Percentiles rank a stretch among this genome's conserved stretches.
Evolutionary conservation across 2,888 invertebrate genomes (phyloP).

Genomic region (Melanostoma mellinum): DNA sequence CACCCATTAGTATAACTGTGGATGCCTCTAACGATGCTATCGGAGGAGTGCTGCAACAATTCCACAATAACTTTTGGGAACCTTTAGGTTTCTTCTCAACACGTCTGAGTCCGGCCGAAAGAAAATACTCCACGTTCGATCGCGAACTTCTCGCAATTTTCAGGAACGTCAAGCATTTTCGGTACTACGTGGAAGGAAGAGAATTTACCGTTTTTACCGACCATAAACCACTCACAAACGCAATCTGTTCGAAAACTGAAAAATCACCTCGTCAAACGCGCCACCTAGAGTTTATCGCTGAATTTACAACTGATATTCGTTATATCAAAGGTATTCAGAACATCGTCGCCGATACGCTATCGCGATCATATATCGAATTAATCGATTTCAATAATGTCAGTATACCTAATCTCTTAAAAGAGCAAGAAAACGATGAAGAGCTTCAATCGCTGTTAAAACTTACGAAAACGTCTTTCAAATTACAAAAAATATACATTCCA

Average conservation of each 20-base stretch:
- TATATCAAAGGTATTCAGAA: conserved; percentile 32
- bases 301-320: conserved; percentile 29
- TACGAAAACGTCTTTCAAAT: not conserved
- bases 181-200: conserved; percentile 30
- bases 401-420: not conserved
- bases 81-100: conserved; percentile 30
- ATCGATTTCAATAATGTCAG: conserved; percentile 8
- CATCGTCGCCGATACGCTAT: conserved; percentile 28
- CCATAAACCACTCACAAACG: too few relatives aligned
- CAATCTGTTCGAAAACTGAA: conserved; percentile 29
- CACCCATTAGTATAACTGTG: conserved; percentile 2
- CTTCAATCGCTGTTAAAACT: not conserved
- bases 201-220: too few relatives aligned
- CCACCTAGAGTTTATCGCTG: conserved; percentile 16
- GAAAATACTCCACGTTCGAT: conserved; percentile 23
- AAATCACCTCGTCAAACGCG: conserved; percentile 21
- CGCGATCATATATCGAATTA: not conserved
- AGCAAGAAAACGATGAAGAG: conserved; percentile 15
- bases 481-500: not conserved
- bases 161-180: conserved; percentile 25
- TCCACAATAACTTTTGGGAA: conserved; percentile 10
- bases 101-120: conserved; percentile 22
- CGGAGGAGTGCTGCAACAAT: conserved; percentile 35
- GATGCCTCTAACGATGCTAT: conserved; percentile 33
- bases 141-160: conserved; percentile 30